phyloP scores from a whole-genome alignment of 2,797 vertebrate species.

The Sebastes paucispinis region DNA sequence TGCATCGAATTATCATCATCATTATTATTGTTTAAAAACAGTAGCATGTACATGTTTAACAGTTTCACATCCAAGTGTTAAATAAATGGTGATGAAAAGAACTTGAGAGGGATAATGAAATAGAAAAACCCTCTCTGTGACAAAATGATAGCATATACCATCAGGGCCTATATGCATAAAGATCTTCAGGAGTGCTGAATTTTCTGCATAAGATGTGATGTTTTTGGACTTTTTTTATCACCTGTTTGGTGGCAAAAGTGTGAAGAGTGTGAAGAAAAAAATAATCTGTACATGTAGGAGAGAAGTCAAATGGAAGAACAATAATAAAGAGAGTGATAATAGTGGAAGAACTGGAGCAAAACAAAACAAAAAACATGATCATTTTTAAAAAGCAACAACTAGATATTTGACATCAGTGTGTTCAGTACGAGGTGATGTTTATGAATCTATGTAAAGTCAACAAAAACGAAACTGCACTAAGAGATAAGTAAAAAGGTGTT shows the following conservation, averaged over 20 bases:
- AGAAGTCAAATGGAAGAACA: neutral
- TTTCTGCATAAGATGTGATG: too few relatives aligned
- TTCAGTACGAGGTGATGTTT: neutral
- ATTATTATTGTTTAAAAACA: neutral
- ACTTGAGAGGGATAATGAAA: too few relatives aligned
- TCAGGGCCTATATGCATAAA: too few relatives aligned
- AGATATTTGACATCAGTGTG: neutral
- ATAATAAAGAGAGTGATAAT: too few relatives aligned
- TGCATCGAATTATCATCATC: neutral
- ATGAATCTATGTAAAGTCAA: neutral
- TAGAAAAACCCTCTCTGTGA: too few relatives aligned
- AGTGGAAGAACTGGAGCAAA: neutral
- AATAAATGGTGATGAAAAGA: too few relatives aligned
- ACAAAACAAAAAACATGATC: neutral
- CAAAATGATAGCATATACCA: too few relatives aligned
- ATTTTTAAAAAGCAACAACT: neutral
- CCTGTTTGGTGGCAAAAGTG: neutral
- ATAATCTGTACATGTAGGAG: neutral
- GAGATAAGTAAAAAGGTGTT: neutral
- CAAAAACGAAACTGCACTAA: neutral
- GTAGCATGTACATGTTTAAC: slow-evolving; percentile 42
- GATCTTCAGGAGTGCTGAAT: too few relatives aligned
- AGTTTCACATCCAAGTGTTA: slow-evolving; percentile 41
- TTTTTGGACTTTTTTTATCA: neutral
- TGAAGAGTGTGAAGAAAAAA: neutral